phyloP scores from a whole-genome alignment of 2,113 vertebrate species.

The Odobenus rosmarus region DNA sequence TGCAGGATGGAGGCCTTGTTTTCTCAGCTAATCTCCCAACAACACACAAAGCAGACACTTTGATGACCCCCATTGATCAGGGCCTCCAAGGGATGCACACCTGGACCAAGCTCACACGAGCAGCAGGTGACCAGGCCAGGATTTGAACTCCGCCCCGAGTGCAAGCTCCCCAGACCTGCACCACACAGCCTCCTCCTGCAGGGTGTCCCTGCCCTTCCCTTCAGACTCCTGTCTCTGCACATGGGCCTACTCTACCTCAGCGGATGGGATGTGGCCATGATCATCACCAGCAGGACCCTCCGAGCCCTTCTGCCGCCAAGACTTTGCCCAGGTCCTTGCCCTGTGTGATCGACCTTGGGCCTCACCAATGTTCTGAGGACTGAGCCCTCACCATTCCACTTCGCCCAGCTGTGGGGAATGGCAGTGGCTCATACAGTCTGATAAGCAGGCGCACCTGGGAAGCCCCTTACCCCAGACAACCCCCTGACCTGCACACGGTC shows the following conservation, averaged over 20 bases:
- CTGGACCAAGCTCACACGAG: background rate
- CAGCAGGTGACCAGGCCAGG: background rate
- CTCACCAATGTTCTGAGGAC: background rate
- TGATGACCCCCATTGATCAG: background rate
- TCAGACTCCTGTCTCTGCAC: background rate
- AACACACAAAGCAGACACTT: background rate
- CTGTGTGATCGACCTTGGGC: too few species aligned
- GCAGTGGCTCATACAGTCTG: rapidly evolving
- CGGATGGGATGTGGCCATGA: too few species aligned
- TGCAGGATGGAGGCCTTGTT: too few species aligned
- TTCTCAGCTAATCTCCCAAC: background rate
- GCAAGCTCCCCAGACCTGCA: too few species aligned
- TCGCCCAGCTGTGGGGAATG: background rate
- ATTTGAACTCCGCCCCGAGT: background rate
- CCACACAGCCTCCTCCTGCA: too few species aligned
- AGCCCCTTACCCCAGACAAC: background rate
- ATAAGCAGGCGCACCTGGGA: background rate
- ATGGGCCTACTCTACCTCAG: background rate
- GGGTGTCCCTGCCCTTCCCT: background rate
- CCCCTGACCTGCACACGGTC: too few species aligned
- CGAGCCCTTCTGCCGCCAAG: too few species aligned
- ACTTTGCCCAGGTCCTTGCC: background rate
- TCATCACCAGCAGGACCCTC: background rate
- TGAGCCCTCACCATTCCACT: too few species aligned
- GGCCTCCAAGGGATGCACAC: background rate